Evolutionary conservation across 2,888 invertebrate species (phyloP), one percentile per base, ranked within the genome.

Genomic region (Barypeithes pellucidus): DNA sequence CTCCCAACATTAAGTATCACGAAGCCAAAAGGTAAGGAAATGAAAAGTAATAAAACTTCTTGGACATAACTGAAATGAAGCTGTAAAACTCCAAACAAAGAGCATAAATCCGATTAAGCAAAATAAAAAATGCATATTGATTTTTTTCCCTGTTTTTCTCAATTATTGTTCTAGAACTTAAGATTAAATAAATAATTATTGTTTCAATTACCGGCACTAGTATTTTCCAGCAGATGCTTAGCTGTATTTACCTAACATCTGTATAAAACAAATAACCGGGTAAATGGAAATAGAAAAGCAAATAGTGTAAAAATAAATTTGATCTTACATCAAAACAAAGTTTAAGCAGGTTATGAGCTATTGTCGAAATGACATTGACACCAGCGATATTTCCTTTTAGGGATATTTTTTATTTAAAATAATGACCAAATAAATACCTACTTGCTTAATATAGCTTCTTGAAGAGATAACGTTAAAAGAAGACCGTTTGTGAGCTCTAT

Each of bases 251-350:
- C 33, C 47, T 29, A 62, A 62, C 29, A 62, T 62, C 24, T 62
- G 47, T 62, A 62, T 47, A 45, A 62, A 45, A 47, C 29, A 62
- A 62, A 62, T 62, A 62, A 45, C 45, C 29, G 24, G 24, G 62
- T 62, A 62, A 45, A 45, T 62, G 62, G 2, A 45, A 45, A 62
- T 62, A 45, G 62, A 45, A 45, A 62, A 45, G 45, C 62, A 62
- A 62, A 62, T 45, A 62, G 14, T 62, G 62, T 62, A 62, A 45
- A 61, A 62, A 45, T 45, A 62, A 62, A 62, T 62, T 62, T 62
- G 45, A 47, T 33, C 62, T 45, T 62, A 62, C 62, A 45, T 62
- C 62, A 62, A 62, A 62, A 62, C 24, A 47, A 47, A 47, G 24
- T 14, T 29, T 12, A 47, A 45, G 29, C n/a, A 62, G 62, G 62